Evolutionary conservation across 2,113 vertebrate genomes (phyloP).

Genomic region (Phocoena sinus): DNA sequence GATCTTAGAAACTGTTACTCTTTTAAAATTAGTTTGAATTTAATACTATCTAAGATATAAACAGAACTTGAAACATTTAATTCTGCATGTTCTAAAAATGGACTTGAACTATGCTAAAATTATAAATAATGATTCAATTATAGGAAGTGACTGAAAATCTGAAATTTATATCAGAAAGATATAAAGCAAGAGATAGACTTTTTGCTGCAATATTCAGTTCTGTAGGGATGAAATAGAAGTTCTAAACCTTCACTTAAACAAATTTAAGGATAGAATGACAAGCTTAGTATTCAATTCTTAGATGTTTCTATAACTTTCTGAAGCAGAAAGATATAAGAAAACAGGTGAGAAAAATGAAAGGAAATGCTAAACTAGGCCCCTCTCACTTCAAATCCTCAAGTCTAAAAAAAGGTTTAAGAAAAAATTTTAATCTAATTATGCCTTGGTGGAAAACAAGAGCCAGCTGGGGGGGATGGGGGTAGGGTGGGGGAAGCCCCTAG

Average conservation of each 20-base stretch:
- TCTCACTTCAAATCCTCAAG: not conserved
- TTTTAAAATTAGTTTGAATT: not conserved
- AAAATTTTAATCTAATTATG: not conserved
- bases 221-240: not conserved
- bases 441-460: not conserved
- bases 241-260: not conserved
- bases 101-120: not conserved
- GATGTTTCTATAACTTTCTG: not conserved
- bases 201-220: not conserved
- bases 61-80: not conserved
- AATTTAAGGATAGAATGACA: not conserved
- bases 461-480: not conserved
- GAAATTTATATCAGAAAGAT: slow-evolving; percentile 1
- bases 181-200: not conserved
- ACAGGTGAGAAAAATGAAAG: not conserved
- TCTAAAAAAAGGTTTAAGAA: not conserved
- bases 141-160: not conserved
- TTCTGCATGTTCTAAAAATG: not conserved
- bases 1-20: not conserved
- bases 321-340: not conserved
- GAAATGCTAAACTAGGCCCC: not conserved
- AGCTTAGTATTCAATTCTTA: not conserved
- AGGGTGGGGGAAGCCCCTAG: not conserved
- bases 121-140: not conserved
- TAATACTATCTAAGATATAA: not conserved